These are phyloP conservation scores for Arnoldichthys spilopterus DNA, from an alignment of 2,797 vertebrate species.

Conservation along the genomic window DNA sequence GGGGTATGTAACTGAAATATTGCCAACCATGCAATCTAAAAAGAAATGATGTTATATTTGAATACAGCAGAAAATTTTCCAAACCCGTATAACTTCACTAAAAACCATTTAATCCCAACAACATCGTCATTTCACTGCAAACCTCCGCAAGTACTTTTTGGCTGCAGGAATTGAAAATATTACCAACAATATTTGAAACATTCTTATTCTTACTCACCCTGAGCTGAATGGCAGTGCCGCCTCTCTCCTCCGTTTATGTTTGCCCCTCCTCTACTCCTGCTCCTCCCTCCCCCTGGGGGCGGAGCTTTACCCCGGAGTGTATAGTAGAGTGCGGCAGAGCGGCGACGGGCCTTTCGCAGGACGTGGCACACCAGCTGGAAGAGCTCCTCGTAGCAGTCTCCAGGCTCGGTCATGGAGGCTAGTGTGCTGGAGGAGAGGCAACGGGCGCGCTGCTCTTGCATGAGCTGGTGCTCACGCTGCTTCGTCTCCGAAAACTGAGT, in stretches of 20 bases:
- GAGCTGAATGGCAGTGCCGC: slow-evolving; percentile 60
- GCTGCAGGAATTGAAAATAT: no score
- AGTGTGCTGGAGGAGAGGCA: slow-evolving; percentile 93
- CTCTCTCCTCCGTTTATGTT: slow-evolving; percentile 62
- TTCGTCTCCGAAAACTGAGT: slow-evolving; percentile 98
- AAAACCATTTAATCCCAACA: no score
- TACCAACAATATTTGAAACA: no score
- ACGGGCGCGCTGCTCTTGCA: slow-evolving; percentile 92
- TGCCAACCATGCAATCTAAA: no score
- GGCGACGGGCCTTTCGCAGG: slow-evolving; percentile 92
- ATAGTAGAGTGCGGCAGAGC: slow-evolving; percentile 89
- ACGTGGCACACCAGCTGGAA: slow-evolving; percentile 96
- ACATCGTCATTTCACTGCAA: no score
- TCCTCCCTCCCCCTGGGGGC: slow-evolving; percentile 62
- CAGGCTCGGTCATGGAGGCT: slow-evolving; percentile 90
- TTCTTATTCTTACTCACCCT: slow-evolving; percentile 31
- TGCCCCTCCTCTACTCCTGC: slow-evolving; percentile 57
- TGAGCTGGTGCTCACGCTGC: slow-evolving; percentile 95
- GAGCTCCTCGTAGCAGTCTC: slow-evolving; percentile 96
- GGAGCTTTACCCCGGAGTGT: slow-evolving; percentile 79
- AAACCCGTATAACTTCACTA: no score
- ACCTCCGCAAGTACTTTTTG: no score
- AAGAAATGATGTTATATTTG: no score
- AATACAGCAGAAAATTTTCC: no score
- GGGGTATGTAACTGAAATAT: no score